Conservation (phyloP, 2,888 invertebrate species). For the Tigriopus californicus region DNA sequence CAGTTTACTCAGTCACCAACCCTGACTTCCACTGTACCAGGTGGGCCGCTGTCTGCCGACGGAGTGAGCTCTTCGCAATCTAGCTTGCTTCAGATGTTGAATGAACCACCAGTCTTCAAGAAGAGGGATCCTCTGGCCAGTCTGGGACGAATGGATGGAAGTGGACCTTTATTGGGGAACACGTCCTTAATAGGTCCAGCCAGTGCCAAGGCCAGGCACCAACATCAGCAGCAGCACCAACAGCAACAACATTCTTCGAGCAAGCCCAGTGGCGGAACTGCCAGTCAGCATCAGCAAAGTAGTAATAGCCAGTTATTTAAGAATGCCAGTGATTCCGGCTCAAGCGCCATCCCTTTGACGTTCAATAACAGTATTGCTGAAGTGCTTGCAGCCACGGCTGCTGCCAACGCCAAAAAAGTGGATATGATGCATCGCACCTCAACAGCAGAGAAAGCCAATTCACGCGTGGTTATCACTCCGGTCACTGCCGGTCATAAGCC, state of each 20-base stretch:
- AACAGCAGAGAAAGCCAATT: background rate
- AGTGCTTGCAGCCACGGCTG: conserved; percentile 11
- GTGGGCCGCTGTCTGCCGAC: too few relatives aligned
- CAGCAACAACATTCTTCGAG: background rate
- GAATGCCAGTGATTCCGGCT: background rate
- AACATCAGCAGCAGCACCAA: too few relatives aligned
- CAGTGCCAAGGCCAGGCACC: too few relatives aligned
- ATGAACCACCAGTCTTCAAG: background rate
- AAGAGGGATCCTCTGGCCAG: background rate
- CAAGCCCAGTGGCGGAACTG: background rate
- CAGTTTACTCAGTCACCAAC: too few relatives aligned
- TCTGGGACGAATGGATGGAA: background rate
- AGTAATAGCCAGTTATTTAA: conserved; percentile 12
- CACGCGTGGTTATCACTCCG: conserved; percentile 12
- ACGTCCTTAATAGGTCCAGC: background rate
- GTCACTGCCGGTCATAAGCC: background rate
- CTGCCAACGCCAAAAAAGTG: background rate
- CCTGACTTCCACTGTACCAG: too few relatives aligned
- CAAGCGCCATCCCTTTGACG: conserved; percentile 13
- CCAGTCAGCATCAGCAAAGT: background rate
- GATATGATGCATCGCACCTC: background rate
- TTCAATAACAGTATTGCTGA: conserved; percentile 16
- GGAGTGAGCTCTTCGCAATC: too few relatives aligned
- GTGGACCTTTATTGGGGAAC: background rate
- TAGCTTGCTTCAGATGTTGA: background rate